A percentile compares a stretch with the other conserved stretches of the same genome.
These are phyloP conservation scores for Heliconius sara DNA, from an alignment of 2,888 invertebrate genomes.

Conservation along the genomic window DNA sequence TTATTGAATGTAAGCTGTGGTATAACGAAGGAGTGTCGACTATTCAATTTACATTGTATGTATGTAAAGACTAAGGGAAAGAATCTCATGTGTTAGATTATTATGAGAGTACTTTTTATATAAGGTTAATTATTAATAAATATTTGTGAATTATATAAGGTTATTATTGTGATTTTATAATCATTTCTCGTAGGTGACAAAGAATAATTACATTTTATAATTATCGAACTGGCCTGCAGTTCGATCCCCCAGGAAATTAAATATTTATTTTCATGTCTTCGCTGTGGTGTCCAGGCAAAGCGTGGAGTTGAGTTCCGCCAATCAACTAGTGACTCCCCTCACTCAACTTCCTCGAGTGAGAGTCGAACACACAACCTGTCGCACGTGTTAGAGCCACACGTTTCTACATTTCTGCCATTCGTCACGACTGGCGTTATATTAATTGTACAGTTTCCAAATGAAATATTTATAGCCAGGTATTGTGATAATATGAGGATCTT, in stretches of 20 bases:
- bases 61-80: conserved; percentile 61
- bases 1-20: conserved; percentile 72
- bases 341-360: no score
- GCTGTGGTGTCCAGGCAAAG: no score
- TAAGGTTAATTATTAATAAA: conserved; percentile 6
- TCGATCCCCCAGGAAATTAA: no score
- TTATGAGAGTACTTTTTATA: background rate
- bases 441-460: background rate
- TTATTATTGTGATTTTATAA: background rate
- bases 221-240: no score
- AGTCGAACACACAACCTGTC: background rate
- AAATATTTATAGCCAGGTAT: background rate
- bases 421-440: background rate
- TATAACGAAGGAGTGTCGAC: conserved; percentile 66
- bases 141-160: conserved; percentile 1
- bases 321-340: no score
- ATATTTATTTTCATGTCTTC: no score
- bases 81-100: background rate
- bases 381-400: no score
- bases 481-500: background rate
- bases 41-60: conserved; percentile 61
- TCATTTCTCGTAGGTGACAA: background rate
- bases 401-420: no score
- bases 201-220: background rate
- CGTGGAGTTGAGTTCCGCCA: no score